Percentiles rank a stretch among this genome's conserved stretches.
phyloP scores from a whole-genome alignment of 2,888 invertebrate species.

The Tipula lateralis region DNA sequence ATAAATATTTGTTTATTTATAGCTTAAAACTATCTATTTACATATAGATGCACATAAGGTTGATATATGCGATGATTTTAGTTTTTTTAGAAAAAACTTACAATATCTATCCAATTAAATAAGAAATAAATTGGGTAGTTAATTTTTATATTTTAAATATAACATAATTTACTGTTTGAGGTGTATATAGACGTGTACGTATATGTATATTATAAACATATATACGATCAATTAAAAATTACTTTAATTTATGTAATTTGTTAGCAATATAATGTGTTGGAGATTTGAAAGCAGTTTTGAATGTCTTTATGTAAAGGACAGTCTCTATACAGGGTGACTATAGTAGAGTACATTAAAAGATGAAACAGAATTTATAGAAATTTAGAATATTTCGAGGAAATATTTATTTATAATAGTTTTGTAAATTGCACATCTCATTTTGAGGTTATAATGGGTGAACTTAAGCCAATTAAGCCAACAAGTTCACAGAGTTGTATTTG shows the following conservation, averaged over 20 bases:
- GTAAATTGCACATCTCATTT: too few species aligned
- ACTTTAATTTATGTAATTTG: not conserved
- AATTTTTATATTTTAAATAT: not conserved
- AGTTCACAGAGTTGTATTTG: too few species aligned
- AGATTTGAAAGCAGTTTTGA: too few species aligned
- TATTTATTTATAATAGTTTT: too few species aligned
- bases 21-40: not conserved
- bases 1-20: constrained; percentile 13
- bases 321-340: too few species aligned
- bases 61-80: not conserved
- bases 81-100: not conserved
- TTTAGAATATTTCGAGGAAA: too few species aligned
- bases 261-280: not conserved
- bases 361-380: too few species aligned
- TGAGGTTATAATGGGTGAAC: too few species aligned
- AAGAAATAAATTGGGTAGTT: not conserved
- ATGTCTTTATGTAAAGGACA: too few species aligned
- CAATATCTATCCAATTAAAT: not conserved
- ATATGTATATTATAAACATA: not conserved
- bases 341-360: too few species aligned
- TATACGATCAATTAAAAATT: not conserved
- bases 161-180: not conserved
- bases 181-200: too few species aligned
- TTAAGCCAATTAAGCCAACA: too few species aligned
- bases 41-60: not conserved